phyloP scores from a whole-genome alignment of 2,888 invertebrate genomes.

The Eupithecia vulgata region DNA sequence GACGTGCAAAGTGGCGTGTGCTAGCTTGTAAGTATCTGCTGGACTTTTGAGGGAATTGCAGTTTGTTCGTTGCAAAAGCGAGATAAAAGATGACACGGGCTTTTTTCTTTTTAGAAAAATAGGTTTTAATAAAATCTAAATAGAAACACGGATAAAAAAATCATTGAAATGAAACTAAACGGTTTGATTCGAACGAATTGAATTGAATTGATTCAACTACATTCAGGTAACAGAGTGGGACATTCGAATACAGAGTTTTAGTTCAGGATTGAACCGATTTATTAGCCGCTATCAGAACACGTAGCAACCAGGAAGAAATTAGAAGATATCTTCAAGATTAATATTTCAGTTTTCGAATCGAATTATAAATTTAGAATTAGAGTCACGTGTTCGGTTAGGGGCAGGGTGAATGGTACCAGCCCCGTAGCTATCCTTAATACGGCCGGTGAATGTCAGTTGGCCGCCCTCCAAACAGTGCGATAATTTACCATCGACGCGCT shows the following conservation, averaged over 20 bases:
- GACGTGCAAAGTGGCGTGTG: conserved; percentile 62
- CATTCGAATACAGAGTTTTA: conserved; percentile 16
- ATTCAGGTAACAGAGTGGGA: conserved; percentile 10
- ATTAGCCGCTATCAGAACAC: conserved; percentile 27
- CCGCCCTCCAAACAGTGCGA: conserved; percentile 68
- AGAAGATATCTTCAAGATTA: conserved; percentile 34
- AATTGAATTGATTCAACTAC: neutral
- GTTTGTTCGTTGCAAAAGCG: neutral
- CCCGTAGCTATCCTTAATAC: conserved; percentile 31
- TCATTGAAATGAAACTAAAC: neutral
- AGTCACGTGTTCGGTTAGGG: conserved; percentile 58
- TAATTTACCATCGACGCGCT: conserved; percentile 72
- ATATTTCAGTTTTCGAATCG: conserved; percentile 28
- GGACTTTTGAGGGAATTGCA: conserved; percentile 23
- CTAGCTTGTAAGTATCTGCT: conserved; percentile 39
- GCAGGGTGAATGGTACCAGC: conserved; percentile 21
- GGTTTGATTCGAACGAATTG: neutral
- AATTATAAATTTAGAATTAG: conserved; percentile 55
- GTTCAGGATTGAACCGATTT: conserved; percentile 16
- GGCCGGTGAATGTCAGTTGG: conserved; percentile 62
- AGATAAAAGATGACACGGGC: neutral
- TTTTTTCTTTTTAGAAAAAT: neutral
- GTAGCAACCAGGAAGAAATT: conserved; percentile 31
- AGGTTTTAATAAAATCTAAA: neutral
- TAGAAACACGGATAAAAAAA: neutral